Base-by-base conservation (phyloP, 2,797 vertebrate genomes). In the Spondyliosoma cantharus region DNA sequence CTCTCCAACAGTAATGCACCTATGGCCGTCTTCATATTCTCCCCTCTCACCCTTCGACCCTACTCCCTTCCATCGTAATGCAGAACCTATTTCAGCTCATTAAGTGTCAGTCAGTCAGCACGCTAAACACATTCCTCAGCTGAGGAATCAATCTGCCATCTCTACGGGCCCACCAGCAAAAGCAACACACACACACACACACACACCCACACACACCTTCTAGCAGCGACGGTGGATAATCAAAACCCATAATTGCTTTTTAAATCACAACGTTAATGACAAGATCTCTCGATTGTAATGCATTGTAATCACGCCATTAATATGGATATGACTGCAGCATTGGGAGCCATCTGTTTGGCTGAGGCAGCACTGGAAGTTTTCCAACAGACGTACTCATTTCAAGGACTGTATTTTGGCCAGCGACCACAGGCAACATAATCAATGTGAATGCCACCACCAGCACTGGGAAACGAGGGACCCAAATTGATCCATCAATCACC, bases 171-270 rank as follows among this genome's bases (percentile, higher is more conserved):
- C 83, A 80, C 68, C 54, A 86, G 85, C 89, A 76, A 86, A 86
- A 70, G 61, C 74, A 80, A 57, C 79, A 76, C 85, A 86, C 74
- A 57, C 71, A 78, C 85, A 86, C 74, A 57, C 73, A 57, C 71
- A 78, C 85, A 86, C 71, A 57, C 71, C 74, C 85, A 85, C 74
- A 50, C 67, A 77, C 85, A 86, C 73, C 83, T 73, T 86, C 87
- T 81, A 85, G 84, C 87, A 71, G 80, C 27, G 29, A 68, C 74
- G 48, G 85, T 89, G 86, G 92, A 93, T 92, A 94, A 94, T 94
- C 90, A 94, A 92, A 92, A 92, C 74, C 87, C 90, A 90, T 94
- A 94, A 95, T 95, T 93, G 93, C 92, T 94, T 94, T 93, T 94
- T 92, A 93, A 93, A 93, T 94, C 92, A 92, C 92, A 90, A 88